Evolutionary conservation across 2,797 vertebrate genomes (phyloP), one percentile per base, ranked within the genome.

Genomic region (Pangasius larnaudii): DNA sequence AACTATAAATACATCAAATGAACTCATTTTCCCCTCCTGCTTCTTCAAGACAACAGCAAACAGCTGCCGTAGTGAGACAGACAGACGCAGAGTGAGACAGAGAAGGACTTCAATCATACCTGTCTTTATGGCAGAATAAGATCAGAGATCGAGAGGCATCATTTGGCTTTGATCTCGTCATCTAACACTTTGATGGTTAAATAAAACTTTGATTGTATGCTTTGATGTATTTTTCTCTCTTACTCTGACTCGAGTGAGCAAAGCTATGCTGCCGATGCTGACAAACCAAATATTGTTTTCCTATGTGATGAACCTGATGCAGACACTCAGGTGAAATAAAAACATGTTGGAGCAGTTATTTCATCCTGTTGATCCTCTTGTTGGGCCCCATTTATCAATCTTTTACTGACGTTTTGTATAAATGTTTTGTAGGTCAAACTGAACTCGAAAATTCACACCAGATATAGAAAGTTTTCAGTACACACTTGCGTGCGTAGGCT

Each of bases 161-260:
- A 39, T 30, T 16, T 59, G 58, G 24, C 87, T 88, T 87, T 85
- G 81, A 88, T 88, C 87, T 90, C 9, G 4, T 80, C 59, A 2
- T 1, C 67, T 87, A 24, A 85, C 27, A 81, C 95, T 95, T 95
- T 96, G 95, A 95, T 95, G 69, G 88, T 89, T 78, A 91, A 94
- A 94, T 93, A 94, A 94, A 93, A 91, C 93, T 94, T 94, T 94
- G 94, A 94, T 94, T 92, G 89, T 59, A 93, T 88, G 90, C 93
- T 95, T 94, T 95, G 93, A 94, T 94, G 75, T 88, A 46, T 67
- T 79, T 67, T 59, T 10, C 33, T 5, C 53, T 53, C 80, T 16
- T 14, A 27, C 56, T 19, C 75, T 19, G 36, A 56, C 18, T 30
- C 75, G 8, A 2, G 13, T 75, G 67, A 81, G 33, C 30, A 46